Base-by-base conservation (phyloP, 2,888 invertebrate species). In the Rosalia funebris region DNA sequence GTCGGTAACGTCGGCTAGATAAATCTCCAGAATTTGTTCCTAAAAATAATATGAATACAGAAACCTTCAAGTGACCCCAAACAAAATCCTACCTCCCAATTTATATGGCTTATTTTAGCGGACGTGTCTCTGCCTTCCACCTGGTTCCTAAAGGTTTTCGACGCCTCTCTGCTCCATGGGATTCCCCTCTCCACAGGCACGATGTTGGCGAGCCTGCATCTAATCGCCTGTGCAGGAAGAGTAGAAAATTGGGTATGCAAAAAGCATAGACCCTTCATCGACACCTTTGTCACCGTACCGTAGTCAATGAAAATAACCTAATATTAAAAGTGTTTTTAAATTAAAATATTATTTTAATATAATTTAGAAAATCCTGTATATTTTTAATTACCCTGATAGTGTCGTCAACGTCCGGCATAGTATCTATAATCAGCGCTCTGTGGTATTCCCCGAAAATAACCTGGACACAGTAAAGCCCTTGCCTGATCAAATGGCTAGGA, bases 291-390 rank as follows among this genome's bases (percentile, higher is more conserved):
- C 74, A 86, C 83, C 41, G 86, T 86, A 73, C 86, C 87, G 79
- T 84, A 86, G 82, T 87, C 87, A 67, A 86, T 79, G 79, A 84
- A 86, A 34, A 84, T 84, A 70, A 86, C 84, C 85, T 86, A 61
- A 67, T 71, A 34, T n/a, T n/a, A n/a, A 57, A 36, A 56, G n/a
- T n/a, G n/a, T n/a, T n/a, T n/a, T n/a, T n/a, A n/a, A n/a, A n/a
- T n/a, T n/a, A n/a, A n/a, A n/a, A n/a, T n/a, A n/a, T n/a, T n/a
- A n/a, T n/a, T n/a, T n/a, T 34, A 41, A 17, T 34, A 3, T 46
- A 46, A 32, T 11, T 10, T n/a, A 19, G 2, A 34, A 20, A 14
- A 39, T 44, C 44, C 3, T n/a, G 15, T 17, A 25, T 36, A 19
- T 32, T 37, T 9, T 48, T 16, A 47, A 68, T 61, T 65, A 83